A percentile compares a stretch with the other conserved stretches of the same genome.
These are phyloP conservation scores for Cynoglossus semilaevis DNA, from an alignment of 2,113 vertebrate species.

Conservation along the genomic window DNA sequence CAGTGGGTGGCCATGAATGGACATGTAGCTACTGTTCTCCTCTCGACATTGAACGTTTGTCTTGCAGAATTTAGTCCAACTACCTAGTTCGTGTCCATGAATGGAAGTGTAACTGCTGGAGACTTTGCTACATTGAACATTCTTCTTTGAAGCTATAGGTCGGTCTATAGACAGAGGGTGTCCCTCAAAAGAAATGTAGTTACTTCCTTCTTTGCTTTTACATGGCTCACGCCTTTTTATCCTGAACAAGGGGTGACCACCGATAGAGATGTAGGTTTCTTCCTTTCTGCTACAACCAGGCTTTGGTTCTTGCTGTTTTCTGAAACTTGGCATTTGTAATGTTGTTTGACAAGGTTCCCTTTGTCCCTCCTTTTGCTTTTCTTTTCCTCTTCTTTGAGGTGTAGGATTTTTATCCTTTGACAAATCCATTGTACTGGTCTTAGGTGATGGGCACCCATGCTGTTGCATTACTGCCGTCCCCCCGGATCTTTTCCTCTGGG, in stretches of 20 bases:
- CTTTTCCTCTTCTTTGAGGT: too few species aligned
- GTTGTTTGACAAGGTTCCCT: too few species aligned
- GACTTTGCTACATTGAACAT: too few species aligned
- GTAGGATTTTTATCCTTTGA: neutral
- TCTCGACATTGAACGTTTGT: neutral
- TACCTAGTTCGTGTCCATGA: neutral
- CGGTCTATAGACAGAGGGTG: neutral
- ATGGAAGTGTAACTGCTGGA: neutral
- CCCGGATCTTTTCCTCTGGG: too few species aligned
- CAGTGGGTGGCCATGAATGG: too few species aligned
- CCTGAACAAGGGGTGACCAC: neutral
- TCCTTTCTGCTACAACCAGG: too few species aligned
- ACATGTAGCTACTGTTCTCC: neutral
- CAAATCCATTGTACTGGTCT: neutral
- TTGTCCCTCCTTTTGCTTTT: neutral
- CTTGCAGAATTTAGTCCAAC: neutral
- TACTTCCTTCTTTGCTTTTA: neutral
- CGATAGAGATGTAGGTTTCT: neutral
- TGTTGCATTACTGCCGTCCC: too few species aligned
- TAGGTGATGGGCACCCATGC: too few species aligned
- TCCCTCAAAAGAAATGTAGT: neutral
- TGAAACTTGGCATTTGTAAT: too few species aligned
- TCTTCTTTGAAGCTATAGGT: too few species aligned
- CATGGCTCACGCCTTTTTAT: neutral
- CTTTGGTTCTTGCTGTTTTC: too few species aligned